phyloP scores from a whole-genome alignment of 2,888 invertebrate genomes.

The Junonia oenone region DNA sequence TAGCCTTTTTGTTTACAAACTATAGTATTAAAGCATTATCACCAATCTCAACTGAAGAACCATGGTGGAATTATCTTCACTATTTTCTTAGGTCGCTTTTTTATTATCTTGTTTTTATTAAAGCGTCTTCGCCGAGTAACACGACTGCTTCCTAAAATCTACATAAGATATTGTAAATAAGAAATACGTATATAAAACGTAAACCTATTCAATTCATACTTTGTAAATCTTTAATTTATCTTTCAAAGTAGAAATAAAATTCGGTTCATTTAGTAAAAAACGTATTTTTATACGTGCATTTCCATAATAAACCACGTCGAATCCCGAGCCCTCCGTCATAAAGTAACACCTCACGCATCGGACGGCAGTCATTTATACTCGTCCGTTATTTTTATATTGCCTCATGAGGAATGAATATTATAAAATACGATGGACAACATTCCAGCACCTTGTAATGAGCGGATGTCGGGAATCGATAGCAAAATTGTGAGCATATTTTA shows the following conservation, averaged over 20 bases:
- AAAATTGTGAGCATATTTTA: slow-evolving; percentile 70
- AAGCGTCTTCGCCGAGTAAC: no score
- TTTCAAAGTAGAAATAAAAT: background rate
- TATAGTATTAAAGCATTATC: no score
- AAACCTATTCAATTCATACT: no score
- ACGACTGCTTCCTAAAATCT: background rate
- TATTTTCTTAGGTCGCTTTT: no score
- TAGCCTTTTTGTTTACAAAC: no score
- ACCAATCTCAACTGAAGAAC: no score
- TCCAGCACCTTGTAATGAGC: slow-evolving; percentile 72
- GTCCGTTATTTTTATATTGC: slow-evolving; percentile 36
- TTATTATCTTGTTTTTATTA: no score
- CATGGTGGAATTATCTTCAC: no score
- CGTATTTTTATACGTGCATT: background rate
- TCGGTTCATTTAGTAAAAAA: background rate
- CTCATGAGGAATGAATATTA: slow-evolving; percentile 54
- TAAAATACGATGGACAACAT: slow-evolving; percentile 69
- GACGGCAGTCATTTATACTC: slow-evolving; percentile 48
- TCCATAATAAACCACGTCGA: background rate
- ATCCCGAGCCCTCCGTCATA: background rate
- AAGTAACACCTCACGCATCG: slow-evolving; percentile 15
- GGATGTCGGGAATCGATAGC: slow-evolving; percentile 73
- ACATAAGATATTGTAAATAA: no score
- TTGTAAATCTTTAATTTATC: background rate
- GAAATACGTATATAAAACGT: no score